A percentile compares a stretch with the other conserved stretches of the same genome.
Evolutionary conservation across 2,888 invertebrate genomes (phyloP).

Genomic region (Tribolium freemani): DNA sequence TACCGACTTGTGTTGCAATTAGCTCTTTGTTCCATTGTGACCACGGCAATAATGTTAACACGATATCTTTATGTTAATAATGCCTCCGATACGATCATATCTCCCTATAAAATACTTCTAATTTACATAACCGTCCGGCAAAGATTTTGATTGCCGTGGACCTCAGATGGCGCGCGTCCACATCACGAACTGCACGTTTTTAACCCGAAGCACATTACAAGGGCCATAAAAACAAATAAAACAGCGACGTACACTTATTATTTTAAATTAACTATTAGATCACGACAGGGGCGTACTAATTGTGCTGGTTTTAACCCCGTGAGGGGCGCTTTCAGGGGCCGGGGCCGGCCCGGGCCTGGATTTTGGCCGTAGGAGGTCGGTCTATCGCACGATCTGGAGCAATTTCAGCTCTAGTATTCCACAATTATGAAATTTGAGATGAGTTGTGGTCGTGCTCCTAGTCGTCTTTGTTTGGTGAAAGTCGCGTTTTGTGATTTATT

Average conservation of each 20-base stretch:
- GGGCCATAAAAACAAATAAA: conserved; percentile 52
- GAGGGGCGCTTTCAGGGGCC: not conserved
- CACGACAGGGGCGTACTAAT: conserved; percentile 31
- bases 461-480: conserved; percentile 38
- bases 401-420: conserved; percentile 49
- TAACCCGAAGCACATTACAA: conserved; percentile 55
- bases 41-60: conserved; percentile 58
- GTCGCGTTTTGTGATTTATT: conserved; percentile 27
- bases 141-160: conserved; percentile 35
- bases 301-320: not conserved
- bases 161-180: conserved; percentile 53
- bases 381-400: conserved; percentile 51
- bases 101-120: conserved; percentile 30
- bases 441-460: conserved; percentile 19
- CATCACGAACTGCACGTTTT: conserved; percentile 58
- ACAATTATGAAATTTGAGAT: conserved; percentile 44
- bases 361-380: conserved; percentile 52
- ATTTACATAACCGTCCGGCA: conserved; percentile 35
- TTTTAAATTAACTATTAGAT: conserved; percentile 54
- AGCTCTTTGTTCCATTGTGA: conserved; percentile 56
- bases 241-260: conserved; percentile 54
- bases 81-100: conserved; percentile 52
- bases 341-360: conserved; percentile 15
- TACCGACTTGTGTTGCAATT: conserved; percentile 57
- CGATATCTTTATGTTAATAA: conserved; percentile 60